Conservation (phyloP, 2,113 vertebrate species). For the Xiphophorus couchianus region DNA sequence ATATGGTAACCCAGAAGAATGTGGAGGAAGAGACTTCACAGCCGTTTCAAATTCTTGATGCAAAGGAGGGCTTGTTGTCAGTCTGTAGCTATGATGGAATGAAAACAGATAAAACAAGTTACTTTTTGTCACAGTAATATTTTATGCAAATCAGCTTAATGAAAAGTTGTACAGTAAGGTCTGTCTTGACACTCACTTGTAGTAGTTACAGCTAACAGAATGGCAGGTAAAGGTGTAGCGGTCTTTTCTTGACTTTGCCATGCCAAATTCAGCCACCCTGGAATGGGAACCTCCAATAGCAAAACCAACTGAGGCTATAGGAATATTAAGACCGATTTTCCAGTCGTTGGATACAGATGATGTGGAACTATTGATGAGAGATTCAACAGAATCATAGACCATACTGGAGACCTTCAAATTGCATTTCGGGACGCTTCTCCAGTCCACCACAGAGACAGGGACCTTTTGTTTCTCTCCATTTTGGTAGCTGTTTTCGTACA, state of each 20-base stretch:
- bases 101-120: not conserved
- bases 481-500: slow-evolving; percentile 21
- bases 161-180: rapidly evolving
- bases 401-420: slow-evolving; percentile 31
- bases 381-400: slow-evolving; percentile 56
- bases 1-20: not conserved
- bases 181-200: slow-evolving; percentile 37
- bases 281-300: slow-evolving; percentile 61
- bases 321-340: slow-evolving; percentile 36
- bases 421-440: slow-evolving; percentile 36
- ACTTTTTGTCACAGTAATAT: not conserved
- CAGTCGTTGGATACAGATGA: slow-evolving; percentile 68
- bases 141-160: slow-evolving; percentile 12
- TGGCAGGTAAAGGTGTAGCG: slow-evolving; percentile 68
- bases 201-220: slow-evolving; percentile 50
- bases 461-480: slow-evolving; percentile 10
- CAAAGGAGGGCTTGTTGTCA: slow-evolving; percentile 39
- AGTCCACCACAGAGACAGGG: slow-evolving; percentile 39
- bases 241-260: slow-evolving; percentile 56
- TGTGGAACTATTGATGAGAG: slow-evolving; percentile 39
- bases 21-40: slow-evolving; percentile 31
- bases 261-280: slow-evolving; percentile 24
- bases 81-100: slow-evolving; percentile 50
- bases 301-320: not conserved
- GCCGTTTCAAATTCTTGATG: slow-evolving; percentile 38